A percentile compares a stretch with the other conserved stretches of the same genome.
Evolutionary conservation across 2,888 invertebrate genomes (phyloP).

Genomic region (Troides oblongomaculatus): DNA sequence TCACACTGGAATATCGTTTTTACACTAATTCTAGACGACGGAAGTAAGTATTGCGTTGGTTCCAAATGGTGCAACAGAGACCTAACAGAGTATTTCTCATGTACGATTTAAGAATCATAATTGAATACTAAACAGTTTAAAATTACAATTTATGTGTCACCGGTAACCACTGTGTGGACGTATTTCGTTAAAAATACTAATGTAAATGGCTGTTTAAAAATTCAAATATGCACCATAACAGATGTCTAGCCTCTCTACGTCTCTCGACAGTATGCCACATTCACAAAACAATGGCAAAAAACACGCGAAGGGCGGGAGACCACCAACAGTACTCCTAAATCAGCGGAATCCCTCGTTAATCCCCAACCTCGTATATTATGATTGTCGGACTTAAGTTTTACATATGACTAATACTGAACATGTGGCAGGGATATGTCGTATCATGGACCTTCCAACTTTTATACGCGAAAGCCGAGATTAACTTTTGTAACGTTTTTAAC

Average conservation of each 20-base stretch:
- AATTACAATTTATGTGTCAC: too few species aligned
- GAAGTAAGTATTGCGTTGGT: too few species aligned
- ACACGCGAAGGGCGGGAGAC: constrained; percentile 59
- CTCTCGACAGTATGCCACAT: constrained; percentile 58
- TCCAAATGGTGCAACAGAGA: too few species aligned
- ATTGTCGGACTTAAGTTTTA: constrained; percentile 68
- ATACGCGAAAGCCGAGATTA: constrained; percentile 2
- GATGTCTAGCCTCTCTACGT: constrained; percentile 50
- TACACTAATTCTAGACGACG: too few species aligned
- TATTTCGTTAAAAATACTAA: constrained; percentile 5
- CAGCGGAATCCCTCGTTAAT: constrained; percentile 66
- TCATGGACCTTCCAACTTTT: constrained; percentile 12
- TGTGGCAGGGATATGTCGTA: constrained; percentile 58
- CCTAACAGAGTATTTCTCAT: too few species aligned
- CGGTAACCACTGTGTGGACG: neutral
- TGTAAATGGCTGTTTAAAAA: constrained; percentile 33
- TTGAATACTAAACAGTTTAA: too few species aligned
- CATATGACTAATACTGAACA: constrained; percentile 68
- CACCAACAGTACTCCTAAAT: constrained; percentile 66
- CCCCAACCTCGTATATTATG: constrained; percentile 70
- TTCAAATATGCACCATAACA: constrained; percentile 43
- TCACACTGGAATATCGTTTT: too few species aligned
- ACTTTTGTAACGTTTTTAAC: neutral
- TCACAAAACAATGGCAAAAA: constrained; percentile 49
- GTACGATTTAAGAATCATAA: too few species aligned